phyloP scores from a whole-genome alignment of 2,113 vertebrate species.

The Scartelaos histophorus region DNA sequence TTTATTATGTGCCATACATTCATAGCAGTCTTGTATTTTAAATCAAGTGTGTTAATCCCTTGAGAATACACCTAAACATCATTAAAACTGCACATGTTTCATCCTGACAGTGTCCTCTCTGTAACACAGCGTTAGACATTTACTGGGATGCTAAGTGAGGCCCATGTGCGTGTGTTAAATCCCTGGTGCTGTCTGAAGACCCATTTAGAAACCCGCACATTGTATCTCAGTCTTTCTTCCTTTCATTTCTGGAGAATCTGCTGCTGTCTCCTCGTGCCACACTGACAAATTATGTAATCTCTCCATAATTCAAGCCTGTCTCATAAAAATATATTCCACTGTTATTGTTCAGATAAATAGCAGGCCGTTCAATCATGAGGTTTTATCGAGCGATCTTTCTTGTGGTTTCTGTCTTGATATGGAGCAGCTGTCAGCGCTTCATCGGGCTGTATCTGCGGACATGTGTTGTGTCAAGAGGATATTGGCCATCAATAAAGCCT shows the following conservation, averaged over 20 bases:
- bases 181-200: background rate
- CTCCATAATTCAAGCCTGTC: conserved; percentile 56
- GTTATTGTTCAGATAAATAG: conserved; percentile 48
- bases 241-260: conserved; percentile 40
- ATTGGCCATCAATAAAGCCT: conserved; percentile 31
- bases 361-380: conserved; percentile 17
- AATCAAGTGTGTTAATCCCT: background rate
- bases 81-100: background rate
- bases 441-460: conserved; percentile 33
- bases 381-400: conserved; percentile 21
- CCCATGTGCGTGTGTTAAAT: conserved; percentile 16
- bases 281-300: conserved; percentile 64
- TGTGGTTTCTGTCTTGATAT: conserved; percentile 2
- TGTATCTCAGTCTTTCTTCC: conserved; percentile 41
- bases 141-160: background rate
- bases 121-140: conserved; percentile 25
- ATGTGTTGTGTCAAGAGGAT: conserved; percentile 16
- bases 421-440: conserved; percentile 35
- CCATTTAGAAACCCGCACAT: conserved; percentile 51
- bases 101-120: background rate
- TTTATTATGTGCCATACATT: background rate
- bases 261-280: conserved; percentile 39
- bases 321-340: conserved; percentile 34
- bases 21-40: background rate
- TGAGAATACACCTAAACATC: background rate